Percentiles rank a stretch among this genome's conserved stretches.
phyloP scores from a whole-genome alignment of 2,888 invertebrate species.

The Ectemnius lituratus region DNA sequence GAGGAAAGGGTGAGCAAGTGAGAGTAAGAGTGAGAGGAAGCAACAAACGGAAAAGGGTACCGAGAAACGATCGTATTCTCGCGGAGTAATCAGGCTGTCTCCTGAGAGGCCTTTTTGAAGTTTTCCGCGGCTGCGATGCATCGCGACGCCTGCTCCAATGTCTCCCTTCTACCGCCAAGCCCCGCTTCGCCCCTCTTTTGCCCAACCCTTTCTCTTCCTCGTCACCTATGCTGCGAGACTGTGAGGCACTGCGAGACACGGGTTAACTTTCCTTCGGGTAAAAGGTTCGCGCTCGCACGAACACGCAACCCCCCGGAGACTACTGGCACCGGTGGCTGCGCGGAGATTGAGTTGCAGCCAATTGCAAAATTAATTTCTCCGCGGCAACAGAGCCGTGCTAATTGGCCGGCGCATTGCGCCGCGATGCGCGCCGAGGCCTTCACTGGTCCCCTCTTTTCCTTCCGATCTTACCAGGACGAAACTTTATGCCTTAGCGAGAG shows the following conservation, averaged over 20 bases:
- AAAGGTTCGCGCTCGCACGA: too few relatives aligned
- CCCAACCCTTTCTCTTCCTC: too few relatives aligned
- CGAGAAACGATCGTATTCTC: constrained; percentile 48
- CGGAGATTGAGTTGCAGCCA: neutral
- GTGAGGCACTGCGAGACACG: too few relatives aligned
- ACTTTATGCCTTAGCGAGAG: neutral
- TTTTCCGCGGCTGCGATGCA: constrained; percentile 39
- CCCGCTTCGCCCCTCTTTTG: too few relatives aligned
- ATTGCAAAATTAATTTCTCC: constrained; percentile 4
- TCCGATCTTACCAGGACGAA: too few relatives aligned
- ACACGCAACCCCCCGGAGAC: too few relatives aligned
- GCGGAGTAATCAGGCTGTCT: constrained; percentile 48
- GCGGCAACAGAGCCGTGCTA: constrained; percentile 2
- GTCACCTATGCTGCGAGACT: too few relatives aligned
- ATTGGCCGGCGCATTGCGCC: neutral
- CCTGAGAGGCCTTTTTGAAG: constrained; percentile 46
- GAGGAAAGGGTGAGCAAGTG: constrained; percentile 7
- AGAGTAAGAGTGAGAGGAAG: constrained; percentile 10
- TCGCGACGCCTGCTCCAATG: neutral
- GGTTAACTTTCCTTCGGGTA: too few relatives aligned
- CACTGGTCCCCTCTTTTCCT: neutral
- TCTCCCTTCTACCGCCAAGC: too few relatives aligned
- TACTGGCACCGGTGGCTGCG: too few relatives aligned
- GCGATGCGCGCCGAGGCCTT: neutral
- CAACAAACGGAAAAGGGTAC: constrained; percentile 42